These are phyloP conservation scores for Mola mola DNA, from an alignment of 2,113 vertebrate species.

Conservation along the genomic window DNA sequence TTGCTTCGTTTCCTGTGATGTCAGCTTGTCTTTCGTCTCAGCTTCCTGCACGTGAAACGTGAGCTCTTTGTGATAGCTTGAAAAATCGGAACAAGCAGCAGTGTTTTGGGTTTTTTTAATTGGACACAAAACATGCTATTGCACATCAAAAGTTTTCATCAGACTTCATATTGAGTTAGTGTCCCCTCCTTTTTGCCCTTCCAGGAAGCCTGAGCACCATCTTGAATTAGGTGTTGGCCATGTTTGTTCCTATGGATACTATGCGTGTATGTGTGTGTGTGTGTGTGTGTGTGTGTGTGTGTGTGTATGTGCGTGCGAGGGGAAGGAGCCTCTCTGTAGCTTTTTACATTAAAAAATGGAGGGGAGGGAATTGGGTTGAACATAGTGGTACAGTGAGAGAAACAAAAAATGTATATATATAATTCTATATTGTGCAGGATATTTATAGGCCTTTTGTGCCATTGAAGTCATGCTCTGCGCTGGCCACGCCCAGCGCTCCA, in stretches of 20 bases:
- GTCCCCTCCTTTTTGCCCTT: constrained; percentile 11
- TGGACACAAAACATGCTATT: background rate
- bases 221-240: constrained; percentile 72
- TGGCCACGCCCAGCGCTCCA: constrained; percentile 70
- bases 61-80: constrained; percentile 15
- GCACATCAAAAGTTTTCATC: constrained; percentile 8
- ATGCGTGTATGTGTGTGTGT: constrained; percentile 16
- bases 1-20: constrained; percentile 46
- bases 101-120: constrained; percentile 1
- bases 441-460: constrained; percentile 84
- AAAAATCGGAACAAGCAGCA: constrained; percentile 21
- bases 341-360: constrained; percentile 58
- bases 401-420: constrained; percentile 67
- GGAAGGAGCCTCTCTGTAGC: constrained; percentile 68
- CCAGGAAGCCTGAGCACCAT: constrained; percentile 67
- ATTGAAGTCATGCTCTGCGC: constrained; percentile 71
- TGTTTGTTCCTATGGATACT: constrained; percentile 73
- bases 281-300: background rate
- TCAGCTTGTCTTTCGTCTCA: constrained; percentile 50
- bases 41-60: constrained; percentile 62
- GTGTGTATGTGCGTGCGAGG: background rate
- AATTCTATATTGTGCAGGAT: constrained; percentile 84
- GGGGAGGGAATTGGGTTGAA: constrained; percentile 29
- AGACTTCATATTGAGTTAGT: constrained; percentile 25
- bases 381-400: constrained; percentile 25